These are phyloP conservation scores for Zaprionus obscuricornis DNA, from an alignment of 2,888 invertebrate genomes.

Conservation along the genomic window DNA sequence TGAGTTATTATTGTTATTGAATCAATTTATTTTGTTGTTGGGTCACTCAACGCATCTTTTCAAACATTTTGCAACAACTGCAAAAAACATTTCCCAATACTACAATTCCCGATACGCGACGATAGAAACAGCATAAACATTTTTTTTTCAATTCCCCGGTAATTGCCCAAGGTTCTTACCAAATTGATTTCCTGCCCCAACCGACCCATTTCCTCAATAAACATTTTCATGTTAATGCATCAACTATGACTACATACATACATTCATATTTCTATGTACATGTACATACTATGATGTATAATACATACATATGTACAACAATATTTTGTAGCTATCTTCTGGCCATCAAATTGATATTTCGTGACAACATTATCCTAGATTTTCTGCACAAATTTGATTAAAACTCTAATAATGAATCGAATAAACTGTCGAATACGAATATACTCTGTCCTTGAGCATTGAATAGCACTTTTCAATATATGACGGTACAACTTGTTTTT, in stretches of 20 bases:
- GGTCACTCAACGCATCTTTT: slow-evolving; percentile 15
- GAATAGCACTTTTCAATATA: no score
- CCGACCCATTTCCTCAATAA: slow-evolving; percentile 34
- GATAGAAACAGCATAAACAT: no score
- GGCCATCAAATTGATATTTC: slow-evolving; percentile 47
- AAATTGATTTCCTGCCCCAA: slow-evolving; percentile 18
- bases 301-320: no score
- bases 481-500: no score
- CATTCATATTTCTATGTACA: slow-evolving; percentile 14
- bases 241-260: no score
- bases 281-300: no score
- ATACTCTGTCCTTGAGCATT: no score
- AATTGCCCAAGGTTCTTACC: slow-evolving; percentile 36
- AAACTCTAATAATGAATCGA: slow-evolving; percentile 24
- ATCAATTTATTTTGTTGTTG: slow-evolving; percentile 38
- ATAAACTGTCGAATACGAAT: background rate
- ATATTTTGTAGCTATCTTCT: background rate
- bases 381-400: slow-evolving; percentile 31
- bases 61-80: no score
- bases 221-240: no score
- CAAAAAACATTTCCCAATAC: slow-evolving; percentile 5
- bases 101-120: no score
- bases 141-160: no score
- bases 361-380: slow-evolving; percentile 66
- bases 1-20: slow-evolving; percentile 57